Conservation (phyloP, 2,797 vertebrate species). For the Furcifer pardalis region DNA sequence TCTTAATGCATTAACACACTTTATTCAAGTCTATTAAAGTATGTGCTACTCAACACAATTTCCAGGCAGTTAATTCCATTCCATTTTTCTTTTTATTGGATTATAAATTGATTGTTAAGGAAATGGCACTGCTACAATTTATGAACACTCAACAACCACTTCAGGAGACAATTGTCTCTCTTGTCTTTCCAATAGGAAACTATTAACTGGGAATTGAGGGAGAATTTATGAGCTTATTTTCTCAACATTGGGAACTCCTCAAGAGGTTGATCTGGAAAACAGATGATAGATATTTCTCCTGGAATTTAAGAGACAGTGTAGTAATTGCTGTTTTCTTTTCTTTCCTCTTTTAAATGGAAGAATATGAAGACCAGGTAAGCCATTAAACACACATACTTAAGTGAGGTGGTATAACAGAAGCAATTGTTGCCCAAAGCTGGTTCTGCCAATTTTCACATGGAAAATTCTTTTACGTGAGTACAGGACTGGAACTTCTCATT, state of each 20-base stretch:
- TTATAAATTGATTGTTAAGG: conserved; percentile 56
- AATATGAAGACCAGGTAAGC: conserved; percentile 41
- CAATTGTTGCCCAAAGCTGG: conserved; percentile 22
- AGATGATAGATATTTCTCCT: conserved; percentile 57
- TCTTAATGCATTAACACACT: conserved; percentile 27
- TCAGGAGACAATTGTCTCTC: conserved; percentile 50
- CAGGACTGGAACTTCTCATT: no score
- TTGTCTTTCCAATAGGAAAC: conserved; percentile 42
- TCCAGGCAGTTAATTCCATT: conserved; percentile 51
- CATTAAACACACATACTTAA: conserved; percentile 39
- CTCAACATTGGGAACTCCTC: conserved; percentile 38
- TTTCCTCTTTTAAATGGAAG: conserved; percentile 14
- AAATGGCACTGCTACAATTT: conserved; percentile 51
- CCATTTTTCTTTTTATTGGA: conserved; percentile 35
- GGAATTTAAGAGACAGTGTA: conserved; percentile 34
- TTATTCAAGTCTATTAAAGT: conserved; percentile 36
- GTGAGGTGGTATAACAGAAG: conserved; percentile 34
- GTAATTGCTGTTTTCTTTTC: conserved; percentile 33
- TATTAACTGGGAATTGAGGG: conserved; percentile 48
- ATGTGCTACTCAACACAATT: conserved; percentile 35
- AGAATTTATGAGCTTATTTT: conserved; percentile 57
- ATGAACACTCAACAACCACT: conserved; percentile 30
- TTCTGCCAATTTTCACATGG: conserved; percentile 26
- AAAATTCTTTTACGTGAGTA: conserved; percentile 44
- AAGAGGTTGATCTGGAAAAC: conserved; percentile 63